Percentiles rank a stretch among this genome's conserved stretches.
phyloP scores from a whole-genome alignment of 2,888 invertebrate genomes.

The Drosophila pullipes region DNA sequence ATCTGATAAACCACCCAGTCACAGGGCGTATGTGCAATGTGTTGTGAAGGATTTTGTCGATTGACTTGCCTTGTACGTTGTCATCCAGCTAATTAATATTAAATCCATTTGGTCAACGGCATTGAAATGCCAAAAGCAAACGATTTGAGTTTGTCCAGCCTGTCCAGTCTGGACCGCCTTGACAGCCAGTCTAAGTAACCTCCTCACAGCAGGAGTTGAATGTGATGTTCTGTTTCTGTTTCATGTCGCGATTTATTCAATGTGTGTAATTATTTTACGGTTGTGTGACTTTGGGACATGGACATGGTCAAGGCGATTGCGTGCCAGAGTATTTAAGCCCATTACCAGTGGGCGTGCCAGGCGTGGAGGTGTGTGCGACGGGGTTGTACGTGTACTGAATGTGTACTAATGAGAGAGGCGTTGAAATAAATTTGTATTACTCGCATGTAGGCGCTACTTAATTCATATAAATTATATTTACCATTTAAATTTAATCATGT shows the following conservation, averaged over 20 bases:
- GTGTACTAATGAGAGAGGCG: conserved; percentile 56
- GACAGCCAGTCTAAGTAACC: neutral
- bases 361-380: neutral
- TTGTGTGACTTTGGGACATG: conserved; percentile 37
- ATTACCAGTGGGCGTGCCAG: conserved; percentile 39
- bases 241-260: conserved; percentile 66
- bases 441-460: conserved; percentile 57
- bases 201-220: neutral
- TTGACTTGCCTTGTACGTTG: conserved; percentile 37
- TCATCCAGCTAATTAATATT: conserved; percentile 73
- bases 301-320: conserved; percentile 40
- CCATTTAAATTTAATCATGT: conserved; percentile 72
- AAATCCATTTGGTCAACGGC: conserved; percentile 66
- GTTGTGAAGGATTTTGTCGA: conserved; percentile 14
- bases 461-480: conserved; percentile 70
- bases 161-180: conserved; percentile 1
- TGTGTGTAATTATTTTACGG: conserved; percentile 77
- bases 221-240: conserved; percentile 37
- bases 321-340: conserved; percentile 64
- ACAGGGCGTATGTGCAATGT: conserved; percentile 43
- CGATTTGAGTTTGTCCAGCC: conserved; percentile 14
- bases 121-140: conserved; percentile 74
- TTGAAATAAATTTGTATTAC: conserved; percentile 56
- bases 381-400: conserved; percentile 61
- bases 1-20: conserved; percentile 10